Percentiles rank a stretch among this genome's conserved stretches.
These are phyloP conservation scores for Crambe crambe DNA, from an alignment of 37 sponge, comb jelly and placozoan genomes.

Conservation along the genomic window DNA sequence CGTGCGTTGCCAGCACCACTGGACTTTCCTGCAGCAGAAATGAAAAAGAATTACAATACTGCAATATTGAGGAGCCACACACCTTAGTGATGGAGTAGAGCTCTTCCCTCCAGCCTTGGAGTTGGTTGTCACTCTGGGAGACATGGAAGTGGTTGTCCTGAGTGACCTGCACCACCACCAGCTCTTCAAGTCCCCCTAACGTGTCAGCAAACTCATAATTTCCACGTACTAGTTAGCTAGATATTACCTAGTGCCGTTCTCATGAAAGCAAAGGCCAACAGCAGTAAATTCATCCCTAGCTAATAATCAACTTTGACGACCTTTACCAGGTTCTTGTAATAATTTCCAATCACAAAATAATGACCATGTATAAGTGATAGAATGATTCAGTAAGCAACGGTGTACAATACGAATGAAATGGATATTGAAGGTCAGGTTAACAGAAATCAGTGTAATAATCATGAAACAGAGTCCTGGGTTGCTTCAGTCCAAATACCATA, in stretches of 20 bases:
- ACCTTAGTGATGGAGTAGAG: neutral
- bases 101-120: neutral
- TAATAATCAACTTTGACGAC: too few relatives aligned
- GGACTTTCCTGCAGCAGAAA: neutral
- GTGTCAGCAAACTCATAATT: too few relatives aligned
- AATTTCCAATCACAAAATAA: too few relatives aligned
- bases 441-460: neutral
- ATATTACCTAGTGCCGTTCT: too few relatives aligned
- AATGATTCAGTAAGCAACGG: too few relatives aligned
- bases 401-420: too few relatives aligned
- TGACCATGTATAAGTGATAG: too few relatives aligned
- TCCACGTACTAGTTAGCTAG: too few relatives aligned
- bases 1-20: slow-evolving; percentile 18
- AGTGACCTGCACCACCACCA: slow-evolving; percentile 7
- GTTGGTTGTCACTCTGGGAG: neutral
- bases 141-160: slow-evolving; percentile 12
- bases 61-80: neutral
- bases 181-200: neutral
- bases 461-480: neutral
- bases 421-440: too few relatives aligned
- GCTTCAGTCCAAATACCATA: slow-evolving; percentile 51
- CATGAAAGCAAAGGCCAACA: too few relatives aligned
- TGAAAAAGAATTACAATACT: neutral
- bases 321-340: too few relatives aligned
- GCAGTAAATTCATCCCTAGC: too few relatives aligned